These are phyloP conservation scores for Adrianichthys oophorus DNA, from an alignment of 2,797 vertebrate genomes.

Conservation along the genomic window DNA sequence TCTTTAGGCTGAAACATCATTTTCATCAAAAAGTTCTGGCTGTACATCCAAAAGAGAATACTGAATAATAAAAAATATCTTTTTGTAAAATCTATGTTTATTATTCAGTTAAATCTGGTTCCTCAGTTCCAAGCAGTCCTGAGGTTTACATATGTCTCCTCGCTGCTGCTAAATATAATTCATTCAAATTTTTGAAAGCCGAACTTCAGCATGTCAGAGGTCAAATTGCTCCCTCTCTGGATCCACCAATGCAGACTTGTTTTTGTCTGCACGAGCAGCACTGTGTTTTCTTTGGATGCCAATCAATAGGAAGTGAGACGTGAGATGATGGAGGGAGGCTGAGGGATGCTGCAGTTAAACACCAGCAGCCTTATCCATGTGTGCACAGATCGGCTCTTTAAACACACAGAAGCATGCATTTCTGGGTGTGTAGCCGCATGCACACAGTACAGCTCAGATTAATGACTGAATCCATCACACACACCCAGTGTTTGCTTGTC, in stretches of 20 bases:
- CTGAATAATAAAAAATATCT: no score
- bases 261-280: slow-evolving; percentile 7
- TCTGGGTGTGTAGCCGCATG: slow-evolving; percentile 8
- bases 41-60: no score
- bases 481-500: slow-evolving; percentile 59
- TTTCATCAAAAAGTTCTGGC: no score
- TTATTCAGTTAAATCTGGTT: no score
- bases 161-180: neutral
- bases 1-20: no score
- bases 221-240: slow-evolving; percentile 16
- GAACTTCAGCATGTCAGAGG: slow-evolving; percentile 16
- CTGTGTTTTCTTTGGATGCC: slow-evolving; percentile 36
- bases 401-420: slow-evolving; percentile 38
- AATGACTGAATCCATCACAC: slow-evolving; percentile 65
- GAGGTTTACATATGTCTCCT: neutral
- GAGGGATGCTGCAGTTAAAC: slow-evolving; percentile 50
- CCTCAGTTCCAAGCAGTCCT: no score
- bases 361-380: slow-evolving; percentile 62
- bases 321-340: slow-evolving; percentile 31
- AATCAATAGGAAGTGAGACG: slow-evolving; percentile 49
- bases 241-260: slow-evolving; percentile 20
- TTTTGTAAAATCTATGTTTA: no score
- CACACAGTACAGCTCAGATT: slow-evolving; percentile 33
- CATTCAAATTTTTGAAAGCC: neutral
- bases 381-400: slow-evolving; percentile 54